Evolutionary conservation across 2,797 vertebrate species (phyloP).

Genomic region (Neosalanx taihuensis): DNA sequence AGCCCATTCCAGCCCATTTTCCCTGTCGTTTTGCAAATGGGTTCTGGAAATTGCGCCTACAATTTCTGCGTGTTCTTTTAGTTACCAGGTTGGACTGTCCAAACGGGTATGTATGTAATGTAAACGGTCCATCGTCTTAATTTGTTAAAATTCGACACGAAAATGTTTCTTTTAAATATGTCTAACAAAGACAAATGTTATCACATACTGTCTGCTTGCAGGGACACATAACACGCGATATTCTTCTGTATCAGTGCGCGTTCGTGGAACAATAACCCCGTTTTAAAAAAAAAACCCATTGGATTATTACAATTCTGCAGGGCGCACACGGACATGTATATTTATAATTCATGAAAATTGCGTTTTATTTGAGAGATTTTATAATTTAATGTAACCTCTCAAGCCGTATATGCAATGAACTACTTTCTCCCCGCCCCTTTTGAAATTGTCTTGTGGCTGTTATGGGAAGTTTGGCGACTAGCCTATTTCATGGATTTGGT

Average conservation of each 20-base stretch:
- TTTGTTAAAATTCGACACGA: slow-evolving; percentile 2
- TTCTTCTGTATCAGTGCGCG: slow-evolving; percentile 25
- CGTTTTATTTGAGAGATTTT: too few species aligned
- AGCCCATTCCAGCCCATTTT: slow-evolving; percentile 32
- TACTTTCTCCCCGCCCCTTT: slow-evolving; percentile 51
- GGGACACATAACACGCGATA: slow-evolving; percentile 20
- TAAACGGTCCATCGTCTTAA: slow-evolving; percentile 7
- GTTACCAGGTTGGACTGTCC: neutral
- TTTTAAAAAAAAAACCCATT: too few species aligned
- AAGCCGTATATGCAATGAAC: slow-evolving; percentile 27
- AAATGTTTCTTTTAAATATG: slow-evolving; percentile 5
- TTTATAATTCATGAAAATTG: too few species aligned
- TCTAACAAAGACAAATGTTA: slow-evolving; percentile 11
- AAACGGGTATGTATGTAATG: slow-evolving; percentile 27
- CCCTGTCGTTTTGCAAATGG: slow-evolving; percentile 36
- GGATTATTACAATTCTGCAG: too few species aligned
- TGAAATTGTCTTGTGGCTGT: slow-evolving; percentile 27
- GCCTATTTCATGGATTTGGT: too few species aligned
- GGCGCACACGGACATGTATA: too few species aligned
- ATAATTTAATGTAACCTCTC: too few species aligned
- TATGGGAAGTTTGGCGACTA: slow-evolving; percentile 20
- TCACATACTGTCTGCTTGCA: slow-evolving; percentile 19
- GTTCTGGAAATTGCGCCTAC: slow-evolving; percentile 36
- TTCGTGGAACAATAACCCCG: slow-evolving; percentile 4
- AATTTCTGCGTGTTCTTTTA: slow-evolving; percentile 22